Evolutionary conservation across 2,797 vertebrate species (phyloP).

Genomic region (Rhyacichthys aspro): DNA sequence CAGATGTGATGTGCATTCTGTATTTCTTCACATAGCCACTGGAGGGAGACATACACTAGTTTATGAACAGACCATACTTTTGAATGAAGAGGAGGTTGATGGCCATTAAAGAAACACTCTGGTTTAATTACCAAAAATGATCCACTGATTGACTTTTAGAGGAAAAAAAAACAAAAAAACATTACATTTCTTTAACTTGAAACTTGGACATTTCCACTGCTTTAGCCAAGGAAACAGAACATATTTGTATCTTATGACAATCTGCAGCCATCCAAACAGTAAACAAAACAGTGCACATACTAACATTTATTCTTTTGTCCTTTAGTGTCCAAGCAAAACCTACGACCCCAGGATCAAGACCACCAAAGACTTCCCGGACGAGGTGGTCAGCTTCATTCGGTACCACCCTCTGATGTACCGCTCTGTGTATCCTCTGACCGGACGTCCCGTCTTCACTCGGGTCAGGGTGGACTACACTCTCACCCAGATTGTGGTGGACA

Average conservation of each 20-base stretch:
- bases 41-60: conserved; percentile 68
- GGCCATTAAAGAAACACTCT: too few species aligned
- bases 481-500: conserved; percentile 94
- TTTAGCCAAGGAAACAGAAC: too few species aligned
- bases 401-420: conserved; percentile 92
- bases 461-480: conserved; percentile 91
- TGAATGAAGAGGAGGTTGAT: too few species aligned
- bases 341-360: conserved; percentile 93
- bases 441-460: conserved; percentile 88
- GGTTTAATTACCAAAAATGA: too few species aligned
- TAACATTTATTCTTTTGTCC: not conserved
- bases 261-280: too few species aligned
- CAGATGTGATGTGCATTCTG: conserved; percentile 29
- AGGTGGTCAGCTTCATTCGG: conserved; percentile 93
- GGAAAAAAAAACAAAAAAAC: too few species aligned
- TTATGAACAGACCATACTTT: conserved; percentile 1
- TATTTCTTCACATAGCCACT: conserved; percentile 41
- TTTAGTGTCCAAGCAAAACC: conserved; percentile 94
- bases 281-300: not conserved
- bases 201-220: too few species aligned
- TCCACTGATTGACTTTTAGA: not conserved
- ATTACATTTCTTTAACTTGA: too few species aligned
- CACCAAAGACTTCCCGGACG: conserved; percentile 95
- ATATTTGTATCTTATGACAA: too few species aligned
- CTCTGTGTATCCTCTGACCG: conserved; percentile 83